Percentiles rank a stretch among this genome's conserved stretches.
These are phyloP conservation scores for Drosophila neutralis DNA, from an alignment of 2,888 invertebrate genomes.

Conservation along the genomic window DNA sequence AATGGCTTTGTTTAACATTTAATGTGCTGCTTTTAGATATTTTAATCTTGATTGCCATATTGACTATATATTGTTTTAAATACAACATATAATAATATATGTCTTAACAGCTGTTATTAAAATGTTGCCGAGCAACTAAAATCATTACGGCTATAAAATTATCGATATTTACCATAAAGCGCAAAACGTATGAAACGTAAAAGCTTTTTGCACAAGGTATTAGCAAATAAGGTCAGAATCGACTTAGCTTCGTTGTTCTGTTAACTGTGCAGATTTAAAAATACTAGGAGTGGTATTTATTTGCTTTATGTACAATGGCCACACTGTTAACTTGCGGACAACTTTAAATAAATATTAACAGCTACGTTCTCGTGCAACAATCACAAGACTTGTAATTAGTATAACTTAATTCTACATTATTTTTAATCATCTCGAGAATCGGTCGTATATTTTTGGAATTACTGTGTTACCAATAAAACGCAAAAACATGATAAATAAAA, in stretches of 20 bases:
- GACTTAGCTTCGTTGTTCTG: background rate
- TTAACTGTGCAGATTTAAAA: background rate
- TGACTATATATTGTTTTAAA: background rate
- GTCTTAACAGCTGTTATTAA: background rate
- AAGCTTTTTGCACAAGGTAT: background rate
- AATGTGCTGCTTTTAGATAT: background rate
- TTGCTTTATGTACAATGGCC: background rate
- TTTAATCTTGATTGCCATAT: too few species aligned
- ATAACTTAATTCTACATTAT: background rate
- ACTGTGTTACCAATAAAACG: constrained; percentile 80
- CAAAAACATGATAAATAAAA: constrained; percentile 80
- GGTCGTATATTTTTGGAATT: constrained; percentile 78
- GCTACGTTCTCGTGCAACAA: background rate
- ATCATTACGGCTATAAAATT: background rate
- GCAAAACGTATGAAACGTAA: background rate
- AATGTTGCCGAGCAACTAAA: background rate
- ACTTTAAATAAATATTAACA: constrained; percentile 2
- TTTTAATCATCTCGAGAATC: constrained; percentile 61
- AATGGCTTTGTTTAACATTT: background rate
- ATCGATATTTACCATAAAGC: constrained; percentile 13
- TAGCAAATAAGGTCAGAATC: background rate
- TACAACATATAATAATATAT: background rate
- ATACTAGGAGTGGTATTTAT: constrained; percentile 7
- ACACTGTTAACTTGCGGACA: background rate
- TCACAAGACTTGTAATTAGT: background rate